Base-by-base conservation (phyloP, 1,140 invertebrate genomes). In the Drosophila erecta region DNA sequence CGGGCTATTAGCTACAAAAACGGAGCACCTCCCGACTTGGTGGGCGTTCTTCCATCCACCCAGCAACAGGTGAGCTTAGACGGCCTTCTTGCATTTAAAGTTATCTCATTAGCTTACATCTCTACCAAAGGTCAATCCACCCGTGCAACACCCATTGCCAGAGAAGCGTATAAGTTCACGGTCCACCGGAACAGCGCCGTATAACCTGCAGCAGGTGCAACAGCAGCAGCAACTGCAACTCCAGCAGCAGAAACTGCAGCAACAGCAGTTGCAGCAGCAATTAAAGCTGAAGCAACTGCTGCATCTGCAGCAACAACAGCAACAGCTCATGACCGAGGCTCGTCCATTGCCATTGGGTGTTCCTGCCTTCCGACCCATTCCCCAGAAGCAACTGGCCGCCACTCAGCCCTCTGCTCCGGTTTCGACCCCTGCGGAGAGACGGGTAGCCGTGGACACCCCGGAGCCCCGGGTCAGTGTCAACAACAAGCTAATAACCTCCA, bases 301-400 rank as follows among this genome's bases (percentile, higher is more conserved):
- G 14, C 57, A 40, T 15, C 44, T 49, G 14, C 57, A 59, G n/a
- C 61, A 71, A 44, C 43, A 75, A 37, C 81, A 78, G 10, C 49
- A 59, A 24, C 62, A 41, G 56, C 75, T 92, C 7, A 89, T 94
- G 49, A 93, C 93, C 17, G 91, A 94, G 76, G 93, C 93, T 0
- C 93, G 94, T 49, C 93, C 93, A 1, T 78, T 94, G 66, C 92
- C 93, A 0, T 89, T 94, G 91, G 93, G 93, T 46, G 92, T 96
- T 6, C 96, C 96, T 20, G 94, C 96, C 0, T 97, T 97, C 83
- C 95, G 95, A 76, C 96, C 96, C 0, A 94, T 97, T 61, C 95
- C 96, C 40, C 93, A 95, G 2, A 95, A 95, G 55, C 59, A 67
- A 12, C 43, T 54, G 46, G 33, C 10, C 35, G 61, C 47, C 24